Evolutionary conservation across 2,797 vertebrate species (phyloP), one percentile per base, ranked within the genome.

Genomic region (Syngnathus rostellatus): DNA sequence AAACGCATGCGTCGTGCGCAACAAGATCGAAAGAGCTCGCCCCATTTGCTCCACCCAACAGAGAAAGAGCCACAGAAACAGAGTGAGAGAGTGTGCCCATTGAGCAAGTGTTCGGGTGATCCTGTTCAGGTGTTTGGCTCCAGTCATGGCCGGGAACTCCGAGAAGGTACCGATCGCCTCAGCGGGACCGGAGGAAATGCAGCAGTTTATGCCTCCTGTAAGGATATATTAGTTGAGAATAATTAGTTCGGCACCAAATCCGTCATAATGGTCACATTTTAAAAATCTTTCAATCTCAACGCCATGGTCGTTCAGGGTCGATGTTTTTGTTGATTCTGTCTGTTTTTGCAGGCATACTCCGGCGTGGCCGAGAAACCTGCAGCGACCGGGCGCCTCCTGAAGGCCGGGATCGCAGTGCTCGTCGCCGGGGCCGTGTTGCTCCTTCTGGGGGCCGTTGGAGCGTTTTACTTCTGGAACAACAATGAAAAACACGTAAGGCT

Each of bases 391-490:
- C 88, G 91, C 1, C 88, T 94, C 62, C 87, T 97, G 81, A 92
- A 93, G 85, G 90, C 91, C 64, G 94, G 94, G 61, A 88, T 93
- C 1, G 91, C 90, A 61, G 90, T 93, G 68, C 91, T 95, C 41
- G 84, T 93, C 41, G 89, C 89, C 0, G 94, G 94, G 41, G 91
- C 91, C 5, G 72, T 90, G 10, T 88, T 98, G 62, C 90, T 97
- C 63, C 91, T 98, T 31, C 90, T 94, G 50, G 95, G 94, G 43
- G 92, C 94, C 38, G 88, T 94, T 5, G 94, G 93, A 8, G 94
- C 94, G 41, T 95, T 95, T 77, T 96, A 93, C 89, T 95, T 94
- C 83, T 96, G 95, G 95, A 97, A 96, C 83, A 92, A 87, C 81
- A 93, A 88, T 5, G 93, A 94, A 74, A 91, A 90, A 84, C 93